These are phyloP conservation scores for Rhyzopertha dominica DNA, from an alignment of 1,140 invertebrate genomes.

Conservation along the genomic window DNA sequence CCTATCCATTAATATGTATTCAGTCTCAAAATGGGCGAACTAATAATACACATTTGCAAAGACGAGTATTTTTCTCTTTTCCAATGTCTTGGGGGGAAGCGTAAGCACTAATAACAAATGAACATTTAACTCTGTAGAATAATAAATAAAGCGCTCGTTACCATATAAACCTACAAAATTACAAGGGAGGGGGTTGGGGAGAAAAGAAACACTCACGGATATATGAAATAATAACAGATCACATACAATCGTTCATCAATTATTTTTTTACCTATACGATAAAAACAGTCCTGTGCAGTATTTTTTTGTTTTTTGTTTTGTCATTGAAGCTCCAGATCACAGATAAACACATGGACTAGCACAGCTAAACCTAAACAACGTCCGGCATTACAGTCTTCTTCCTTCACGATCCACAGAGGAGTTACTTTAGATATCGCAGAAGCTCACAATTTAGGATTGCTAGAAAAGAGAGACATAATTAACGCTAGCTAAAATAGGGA, in stretches of 20 bases:
- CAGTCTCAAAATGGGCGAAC: slow-evolving; percentile 45
- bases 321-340: slow-evolving; percentile 44
- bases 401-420: slow-evolving; percentile 21
- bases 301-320: no score
- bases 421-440: slow-evolving; percentile 17
- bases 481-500: background rate
- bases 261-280: slow-evolving; percentile 27
- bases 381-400: slow-evolving; percentile 40
- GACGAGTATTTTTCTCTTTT: slow-evolving; percentile 36
- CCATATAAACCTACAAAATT: slow-evolving; percentile 2
- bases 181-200: background rate
- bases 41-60: slow-evolving; percentile 40
- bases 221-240: slow-evolving; percentile 30
- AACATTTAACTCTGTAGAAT: slow-evolving; percentile 1
- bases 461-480: background rate
- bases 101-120: slow-evolving; percentile 1
- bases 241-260: slow-evolving; percentile 34
- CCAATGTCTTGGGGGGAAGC: background rate
- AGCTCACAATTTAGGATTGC: slow-evolving; percentile 6
- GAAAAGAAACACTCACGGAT: slow-evolving; percentile 4
- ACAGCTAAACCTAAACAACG: slow-evolving; percentile 43
- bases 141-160: slow-evolving; percentile 2
- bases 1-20: slow-evolving; percentile 39
- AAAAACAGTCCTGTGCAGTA: slow-evolving; percentile 37
- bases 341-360: slow-evolving; percentile 43